Evolutionary conservation across 2,797 vertebrate genomes (phyloP).

Genomic region (Fratercula arctica): DNA sequence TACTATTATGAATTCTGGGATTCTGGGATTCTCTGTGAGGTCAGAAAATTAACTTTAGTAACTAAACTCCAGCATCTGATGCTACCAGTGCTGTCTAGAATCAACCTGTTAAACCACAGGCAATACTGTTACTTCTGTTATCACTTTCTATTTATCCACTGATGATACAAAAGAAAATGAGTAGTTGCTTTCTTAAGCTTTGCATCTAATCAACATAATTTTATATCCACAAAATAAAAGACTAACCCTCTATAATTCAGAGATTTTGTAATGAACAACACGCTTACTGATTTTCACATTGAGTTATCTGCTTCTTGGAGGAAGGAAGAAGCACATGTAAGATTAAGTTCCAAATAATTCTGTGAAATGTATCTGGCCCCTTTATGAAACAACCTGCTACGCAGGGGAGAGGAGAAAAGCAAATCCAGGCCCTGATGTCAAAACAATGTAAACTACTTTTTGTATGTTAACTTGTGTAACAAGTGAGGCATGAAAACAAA

Average conservation of each 20-base stretch:
- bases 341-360: not conserved
- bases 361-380: not conserved
- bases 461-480: slow-evolving; percentile 5
- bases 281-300: not conserved
- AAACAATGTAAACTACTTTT: slow-evolving; percentile 30
- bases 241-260: not conserved
- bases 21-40: not conserved
- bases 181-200: not conserved
- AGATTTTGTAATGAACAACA: not conserved
- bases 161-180: not conserved
- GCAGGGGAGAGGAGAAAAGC: not conserved
- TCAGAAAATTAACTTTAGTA: not conserved
- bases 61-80: not conserved
- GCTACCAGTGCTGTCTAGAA: not conserved
- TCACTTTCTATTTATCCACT: not conserved
- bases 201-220: not conserved
- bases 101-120: not conserved
- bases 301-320: not conserved
- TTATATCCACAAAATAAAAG: not conserved
- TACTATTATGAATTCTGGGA: not conserved
- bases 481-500: slow-evolving; percentile 34
- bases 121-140: not conserved
- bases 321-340: not conserved
- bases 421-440: not conserved
- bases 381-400: not conserved